A percentile compares a stretch with the other conserved stretches of the same genome.
Evolutionary conservation across 2,113 vertebrate genomes (phyloP).

Genomic region (Peromyscus leucopus): DNA sequence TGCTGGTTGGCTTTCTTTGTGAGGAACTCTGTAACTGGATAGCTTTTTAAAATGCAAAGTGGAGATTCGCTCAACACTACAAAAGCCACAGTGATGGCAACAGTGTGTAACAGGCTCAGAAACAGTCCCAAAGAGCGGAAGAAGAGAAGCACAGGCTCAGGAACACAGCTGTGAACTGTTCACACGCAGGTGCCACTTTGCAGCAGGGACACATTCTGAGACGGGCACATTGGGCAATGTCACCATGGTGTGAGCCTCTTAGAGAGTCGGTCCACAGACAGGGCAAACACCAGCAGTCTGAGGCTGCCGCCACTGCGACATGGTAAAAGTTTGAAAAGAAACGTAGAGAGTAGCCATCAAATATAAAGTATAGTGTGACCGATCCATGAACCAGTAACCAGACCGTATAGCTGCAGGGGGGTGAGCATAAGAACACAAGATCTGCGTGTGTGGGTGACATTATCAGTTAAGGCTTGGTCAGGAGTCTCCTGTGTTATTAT

Average conservation of each 20-base stretch:
- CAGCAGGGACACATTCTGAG: background rate
- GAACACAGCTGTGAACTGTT: rapidly evolving
- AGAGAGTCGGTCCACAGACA: background rate
- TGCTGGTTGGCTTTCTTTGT: constrained; percentile 19
- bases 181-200: background rate
- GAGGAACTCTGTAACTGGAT: background rate
- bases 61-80: background rate
- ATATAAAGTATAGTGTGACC: background rate
- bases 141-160: background rate
- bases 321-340: background rate
- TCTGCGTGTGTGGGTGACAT: background rate
- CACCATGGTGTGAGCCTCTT: background rate
- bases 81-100: background rate
- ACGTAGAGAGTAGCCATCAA: background rate
- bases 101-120: rapidly evolving
- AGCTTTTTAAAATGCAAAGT: background rate
- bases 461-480: background rate
- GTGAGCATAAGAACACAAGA: background rate
- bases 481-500: background rate
- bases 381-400: too few species aligned
- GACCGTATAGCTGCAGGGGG: background rate
- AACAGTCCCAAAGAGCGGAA: background rate
- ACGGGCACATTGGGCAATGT: background rate
- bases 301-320: background rate
- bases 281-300: background rate